Evolutionary conservation across 2,113 vertebrate genomes (phyloP).

Genomic region (Podocnemis expansa): DNA sequence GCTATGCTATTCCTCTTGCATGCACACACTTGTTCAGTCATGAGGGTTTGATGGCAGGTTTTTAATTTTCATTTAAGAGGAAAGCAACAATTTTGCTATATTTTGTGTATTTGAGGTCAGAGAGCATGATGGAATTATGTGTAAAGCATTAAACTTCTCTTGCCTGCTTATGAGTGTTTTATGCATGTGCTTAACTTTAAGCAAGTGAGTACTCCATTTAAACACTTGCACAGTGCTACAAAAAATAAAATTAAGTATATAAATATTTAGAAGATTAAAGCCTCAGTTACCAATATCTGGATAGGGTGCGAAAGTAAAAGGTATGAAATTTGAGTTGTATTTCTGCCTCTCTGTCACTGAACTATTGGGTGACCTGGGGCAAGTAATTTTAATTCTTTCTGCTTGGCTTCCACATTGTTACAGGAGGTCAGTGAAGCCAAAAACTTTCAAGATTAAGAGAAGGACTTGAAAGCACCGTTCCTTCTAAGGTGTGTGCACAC

Average conservation of each 20-base stretch:
- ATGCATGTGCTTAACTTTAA: not conserved
- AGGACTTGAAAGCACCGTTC: too few species aligned
- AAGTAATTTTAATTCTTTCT: not conserved
- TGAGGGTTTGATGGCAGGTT: not conserved
- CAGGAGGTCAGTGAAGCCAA: not conserved
- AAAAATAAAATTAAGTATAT: not conserved
- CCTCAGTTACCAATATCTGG: not conserved
- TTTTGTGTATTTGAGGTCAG: not conserved
- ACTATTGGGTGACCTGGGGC: not conserved
- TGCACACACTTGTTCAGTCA: not conserved
- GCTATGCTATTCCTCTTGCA: not conserved
- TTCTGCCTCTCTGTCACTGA: not conserved
- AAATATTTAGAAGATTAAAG: not conserved
- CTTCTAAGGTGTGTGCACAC: too few species aligned
- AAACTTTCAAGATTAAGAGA: not conserved
- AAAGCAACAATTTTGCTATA: not conserved
- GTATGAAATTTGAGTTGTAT: not conserved
- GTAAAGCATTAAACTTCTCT: not conserved
- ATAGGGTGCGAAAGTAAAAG: not conserved
- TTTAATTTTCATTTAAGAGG: not conserved
- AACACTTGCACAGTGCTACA: not conserved
- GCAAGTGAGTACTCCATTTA: not conserved
- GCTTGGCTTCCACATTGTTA: not conserved
- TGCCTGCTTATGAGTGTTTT: not conserved
- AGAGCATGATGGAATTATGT: not conserved